Conservation (phyloP, 2,888 invertebrate species). For the Labia minor region DNA sequence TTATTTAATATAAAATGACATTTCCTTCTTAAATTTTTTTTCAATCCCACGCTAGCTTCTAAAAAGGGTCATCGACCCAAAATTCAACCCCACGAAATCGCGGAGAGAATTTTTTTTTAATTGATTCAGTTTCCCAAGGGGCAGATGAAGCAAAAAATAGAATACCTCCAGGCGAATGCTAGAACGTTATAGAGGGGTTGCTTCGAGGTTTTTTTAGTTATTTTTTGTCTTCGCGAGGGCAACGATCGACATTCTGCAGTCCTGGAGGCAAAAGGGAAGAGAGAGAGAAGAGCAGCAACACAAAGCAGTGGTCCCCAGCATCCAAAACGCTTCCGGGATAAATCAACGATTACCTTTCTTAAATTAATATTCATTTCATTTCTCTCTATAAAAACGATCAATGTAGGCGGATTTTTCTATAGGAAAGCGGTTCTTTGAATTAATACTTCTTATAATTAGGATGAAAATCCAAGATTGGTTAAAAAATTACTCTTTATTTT, state of each 20-base stretch:
- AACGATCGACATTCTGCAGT: not conserved
- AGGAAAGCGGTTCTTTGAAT: no score
- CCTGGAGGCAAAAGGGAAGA: not conserved
- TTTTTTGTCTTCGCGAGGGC: not conserved
- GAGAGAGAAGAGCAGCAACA: not conserved
- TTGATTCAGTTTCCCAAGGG: conserved; percentile 7
- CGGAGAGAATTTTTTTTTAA: conserved; percentile 4
- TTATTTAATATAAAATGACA: not conserved
- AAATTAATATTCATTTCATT: no score
- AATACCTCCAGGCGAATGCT: not conserved
- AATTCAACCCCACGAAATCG: conserved; percentile 1
- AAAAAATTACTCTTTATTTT: no score
- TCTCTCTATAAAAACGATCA: no score
- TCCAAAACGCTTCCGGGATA: no score
- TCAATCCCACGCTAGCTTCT: not conserved
- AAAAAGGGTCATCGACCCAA: not conserved
- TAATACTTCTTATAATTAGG: no score
- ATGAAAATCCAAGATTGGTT: no score
- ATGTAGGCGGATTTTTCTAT: no score
- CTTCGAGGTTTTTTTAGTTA: not conserved
- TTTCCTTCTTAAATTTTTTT: not conserved
- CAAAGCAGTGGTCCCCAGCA: no score
- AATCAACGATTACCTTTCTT: no score
- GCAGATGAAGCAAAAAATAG: not conserved
- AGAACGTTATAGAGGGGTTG: not conserved